Conservation (phyloP, 30 jellyfish, hydroid and myxozoan species). For the Catostylus mosaicus region DNA sequence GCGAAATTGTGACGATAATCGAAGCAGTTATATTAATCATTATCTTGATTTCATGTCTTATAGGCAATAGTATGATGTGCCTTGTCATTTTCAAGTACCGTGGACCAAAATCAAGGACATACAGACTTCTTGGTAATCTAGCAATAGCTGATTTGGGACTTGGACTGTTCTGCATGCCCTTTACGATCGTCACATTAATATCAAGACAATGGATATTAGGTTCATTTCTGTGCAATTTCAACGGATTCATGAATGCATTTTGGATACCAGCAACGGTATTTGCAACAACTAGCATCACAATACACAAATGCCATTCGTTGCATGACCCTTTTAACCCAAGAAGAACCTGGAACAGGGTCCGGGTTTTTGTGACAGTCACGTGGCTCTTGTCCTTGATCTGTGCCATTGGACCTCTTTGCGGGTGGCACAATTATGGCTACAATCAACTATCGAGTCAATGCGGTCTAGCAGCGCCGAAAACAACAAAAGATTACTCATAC, state of each 20-base stretch:
- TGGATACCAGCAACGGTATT: conserved; percentile 74
- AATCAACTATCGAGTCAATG: conserved; percentile 43
- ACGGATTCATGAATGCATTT: conserved; percentile 67
- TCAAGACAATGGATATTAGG: conserved; percentile 58
- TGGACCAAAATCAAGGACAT: conserved; percentile 45
- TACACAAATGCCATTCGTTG: conserved; percentile 48
- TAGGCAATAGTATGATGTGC: conserved; percentile 66
- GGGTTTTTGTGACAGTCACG: conserved; percentile 36
- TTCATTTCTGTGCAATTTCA: conserved; percentile 24
- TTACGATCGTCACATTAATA: conserved; percentile 45
- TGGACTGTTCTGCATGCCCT: conserved; percentile 65
- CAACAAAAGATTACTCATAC: conserved; percentile 35
- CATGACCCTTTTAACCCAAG: conserved; percentile 61
- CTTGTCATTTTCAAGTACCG: conserved; percentile 37
- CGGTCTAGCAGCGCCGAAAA: conserved; percentile 39
- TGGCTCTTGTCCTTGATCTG: conserved; percentile 51
- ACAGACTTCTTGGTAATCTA: conserved; percentile 55
- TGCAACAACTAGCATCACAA: conserved; percentile 54
- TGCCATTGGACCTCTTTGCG: conserved; percentile 55
- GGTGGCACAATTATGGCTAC: conserved; percentile 44
- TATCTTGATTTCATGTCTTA: conserved; percentile 21
- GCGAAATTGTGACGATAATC: conserved; percentile 1
- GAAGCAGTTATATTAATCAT: conserved; percentile 35
- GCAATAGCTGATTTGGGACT: conserved; percentile 70
- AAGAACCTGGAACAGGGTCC: conserved; percentile 37